phyloP scores from a whole-genome alignment of 2,888 invertebrate genomes.

The Hymenopus coronatus region DNA sequence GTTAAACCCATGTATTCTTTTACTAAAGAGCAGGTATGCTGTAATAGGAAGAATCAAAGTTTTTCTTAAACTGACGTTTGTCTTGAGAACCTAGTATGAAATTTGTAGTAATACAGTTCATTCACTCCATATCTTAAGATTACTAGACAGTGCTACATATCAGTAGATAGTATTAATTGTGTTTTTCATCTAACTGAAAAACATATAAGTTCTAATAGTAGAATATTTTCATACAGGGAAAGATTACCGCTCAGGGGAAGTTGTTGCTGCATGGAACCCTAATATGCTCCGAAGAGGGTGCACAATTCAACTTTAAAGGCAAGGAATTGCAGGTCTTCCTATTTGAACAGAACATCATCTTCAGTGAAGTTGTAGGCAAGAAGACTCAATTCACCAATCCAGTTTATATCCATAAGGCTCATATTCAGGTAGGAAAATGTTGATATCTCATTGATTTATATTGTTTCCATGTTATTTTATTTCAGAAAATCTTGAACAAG shows the following conservation, averaged over 20 bases:
- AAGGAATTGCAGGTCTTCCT: slow-evolving; percentile 94
- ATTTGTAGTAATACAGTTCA: no score
- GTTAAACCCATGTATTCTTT: no score
- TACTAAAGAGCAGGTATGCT: no score
- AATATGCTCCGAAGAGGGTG: slow-evolving; percentile 61
- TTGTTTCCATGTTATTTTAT: neutral
- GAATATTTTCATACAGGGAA: slow-evolving; percentile 64
- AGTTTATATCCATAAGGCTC: slow-evolving; percentile 91
- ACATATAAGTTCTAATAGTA: neutral
- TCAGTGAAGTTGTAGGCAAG: slow-evolving; percentile 90
- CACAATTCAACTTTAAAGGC: slow-evolving; percentile 52
- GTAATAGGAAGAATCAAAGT: no score
- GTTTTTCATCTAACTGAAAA: neutral
- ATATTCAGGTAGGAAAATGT: slow-evolving; percentile 68
- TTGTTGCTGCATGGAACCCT: slow-evolving; percentile 83
- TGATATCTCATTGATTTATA: no score
- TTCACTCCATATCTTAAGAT: no score
- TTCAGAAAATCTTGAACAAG: neutral
- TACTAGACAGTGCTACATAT: no score
- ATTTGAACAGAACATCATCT: slow-evolving; percentile 96
- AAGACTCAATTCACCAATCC: slow-evolving; percentile 92
- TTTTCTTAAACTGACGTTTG: no score
- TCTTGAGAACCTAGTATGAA: no score
- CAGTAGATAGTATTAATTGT: neutral
- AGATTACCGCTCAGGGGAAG: slow-evolving; percentile 96